phyloP scores from a whole-genome alignment of 2,888 invertebrate genomes.

The Eurytoma adleriae region DNA sequence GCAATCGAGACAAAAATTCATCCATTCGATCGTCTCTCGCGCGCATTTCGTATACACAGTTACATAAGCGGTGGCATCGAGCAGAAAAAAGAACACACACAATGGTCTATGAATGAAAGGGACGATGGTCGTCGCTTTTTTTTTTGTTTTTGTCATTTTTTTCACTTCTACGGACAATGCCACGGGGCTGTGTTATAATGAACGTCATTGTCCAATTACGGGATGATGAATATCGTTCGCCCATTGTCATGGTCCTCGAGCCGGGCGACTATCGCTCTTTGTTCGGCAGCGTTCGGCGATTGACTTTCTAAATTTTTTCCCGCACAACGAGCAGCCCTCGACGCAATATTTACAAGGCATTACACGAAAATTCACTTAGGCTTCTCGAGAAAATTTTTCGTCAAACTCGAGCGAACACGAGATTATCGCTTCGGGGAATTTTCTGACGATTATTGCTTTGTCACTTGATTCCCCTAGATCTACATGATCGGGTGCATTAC shows the following conservation, averaged over 20 bases:
- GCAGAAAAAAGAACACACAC: conserved; percentile 30
- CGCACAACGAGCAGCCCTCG: too few species aligned
- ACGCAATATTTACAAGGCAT: neutral
- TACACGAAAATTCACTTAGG: neutral
- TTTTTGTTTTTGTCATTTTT: conserved; percentile 37
- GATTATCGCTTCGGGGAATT: too few species aligned
- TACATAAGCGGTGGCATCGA: conserved; percentile 36
- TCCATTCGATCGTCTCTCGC: neutral
- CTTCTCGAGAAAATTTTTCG: neutral
- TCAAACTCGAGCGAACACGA: neutral
- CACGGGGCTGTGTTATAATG: conserved; percentile 40
- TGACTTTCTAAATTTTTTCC: too few species aligned
- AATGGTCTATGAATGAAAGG: conserved; percentile 57
- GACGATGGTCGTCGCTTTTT: conserved; percentile 25
- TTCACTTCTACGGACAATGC: conserved; percentile 51
- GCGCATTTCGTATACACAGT: conserved; percentile 15
- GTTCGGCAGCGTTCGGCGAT: conserved; percentile 19
- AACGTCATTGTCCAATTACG: conserved; percentile 49
- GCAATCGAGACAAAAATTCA: too few species aligned
- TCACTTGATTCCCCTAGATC: neutral
- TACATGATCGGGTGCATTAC: neutral
- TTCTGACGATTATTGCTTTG: neutral
- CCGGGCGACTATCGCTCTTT: conserved; percentile 15
- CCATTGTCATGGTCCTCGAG: conserved; percentile 32
- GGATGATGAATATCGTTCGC: conserved; percentile 37